phyloP scores from a whole-genome alignment of 1,140 invertebrate species.

The Sinella curviseta region DNA sequence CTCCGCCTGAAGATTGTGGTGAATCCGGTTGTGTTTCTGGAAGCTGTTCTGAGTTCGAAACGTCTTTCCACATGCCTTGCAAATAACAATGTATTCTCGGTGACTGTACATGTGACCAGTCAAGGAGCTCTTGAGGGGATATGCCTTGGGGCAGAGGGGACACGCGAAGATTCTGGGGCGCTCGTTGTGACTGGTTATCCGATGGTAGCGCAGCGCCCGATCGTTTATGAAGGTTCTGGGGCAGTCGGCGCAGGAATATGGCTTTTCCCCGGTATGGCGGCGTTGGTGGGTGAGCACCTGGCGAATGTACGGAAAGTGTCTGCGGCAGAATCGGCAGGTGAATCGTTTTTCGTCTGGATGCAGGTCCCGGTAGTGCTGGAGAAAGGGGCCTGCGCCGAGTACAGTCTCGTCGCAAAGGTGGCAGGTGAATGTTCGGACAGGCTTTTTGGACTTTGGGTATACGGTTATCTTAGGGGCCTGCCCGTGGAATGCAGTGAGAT shows the following conservation, averaged over 20 bases:
- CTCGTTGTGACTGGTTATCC: not conserved
- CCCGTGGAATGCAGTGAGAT: too few species aligned
- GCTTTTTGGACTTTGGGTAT: not conserved
- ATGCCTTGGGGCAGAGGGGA: not conserved
- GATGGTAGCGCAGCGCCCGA: too few species aligned
- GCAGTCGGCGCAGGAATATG: too few species aligned
- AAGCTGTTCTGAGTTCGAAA: not conserved
- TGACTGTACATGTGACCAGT: not conserved
- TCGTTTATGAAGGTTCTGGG: too few species aligned
- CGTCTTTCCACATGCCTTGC: not conserved
- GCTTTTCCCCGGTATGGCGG: too few species aligned
- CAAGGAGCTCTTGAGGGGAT: not conserved
- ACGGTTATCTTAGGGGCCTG: too few species aligned
- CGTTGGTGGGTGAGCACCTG: not conserved
- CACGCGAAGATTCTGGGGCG: not conserved
- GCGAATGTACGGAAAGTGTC: not conserved
- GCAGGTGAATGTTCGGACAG: not conserved
- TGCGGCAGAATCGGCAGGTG: not conserved
- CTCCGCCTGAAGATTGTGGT: not conserved
- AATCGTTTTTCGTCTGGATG: not conserved
- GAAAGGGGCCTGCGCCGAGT: not conserved
- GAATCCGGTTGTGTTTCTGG: not conserved
- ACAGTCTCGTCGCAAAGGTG: not conserved
- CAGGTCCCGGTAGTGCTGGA: not conserved
- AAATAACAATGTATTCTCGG: not conserved